phyloP scores from a whole-genome alignment of 2,797 vertebrate genomes.

The Pitangus sulphuratus region DNA sequence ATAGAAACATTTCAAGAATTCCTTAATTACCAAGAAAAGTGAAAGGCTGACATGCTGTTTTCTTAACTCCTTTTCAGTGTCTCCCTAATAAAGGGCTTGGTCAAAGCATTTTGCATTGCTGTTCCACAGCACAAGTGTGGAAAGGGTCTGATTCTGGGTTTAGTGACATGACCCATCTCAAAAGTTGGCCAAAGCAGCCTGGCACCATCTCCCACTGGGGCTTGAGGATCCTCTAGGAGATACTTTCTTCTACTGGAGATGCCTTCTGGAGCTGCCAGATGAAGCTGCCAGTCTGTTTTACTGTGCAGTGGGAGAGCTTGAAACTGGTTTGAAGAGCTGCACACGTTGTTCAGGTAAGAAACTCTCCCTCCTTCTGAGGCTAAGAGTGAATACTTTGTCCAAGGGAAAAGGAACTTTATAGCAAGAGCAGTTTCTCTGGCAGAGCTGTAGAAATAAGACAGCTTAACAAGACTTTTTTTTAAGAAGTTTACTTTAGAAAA shows the following conservation, averaged over 20 bases:
- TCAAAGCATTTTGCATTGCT: not conserved
- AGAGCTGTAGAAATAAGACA: not conserved
- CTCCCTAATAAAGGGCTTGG: not conserved
- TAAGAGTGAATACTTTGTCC: not conserved
- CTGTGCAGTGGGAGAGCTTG: not conserved
- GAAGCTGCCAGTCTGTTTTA: not conserved
- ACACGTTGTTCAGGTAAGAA: not conserved
- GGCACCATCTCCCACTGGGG: not conserved
- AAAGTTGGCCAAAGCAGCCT: not conserved
- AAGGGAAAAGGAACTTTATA: not conserved
- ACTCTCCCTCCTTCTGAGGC: not conserved
- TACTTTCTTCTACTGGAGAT: not conserved
- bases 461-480: not conserved
- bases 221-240: not conserved
- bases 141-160: not conserved
- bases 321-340: not conserved
- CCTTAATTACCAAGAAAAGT: not conserved
- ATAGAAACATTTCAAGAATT: not conserved
- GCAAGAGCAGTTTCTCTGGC: not conserved
- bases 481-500: not conserved
- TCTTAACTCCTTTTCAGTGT: not conserved
- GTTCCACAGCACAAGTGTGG: not conserved
- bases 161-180: not conserved
- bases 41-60: not conserved
- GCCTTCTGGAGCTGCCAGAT: not conserved